Base-by-base conservation (phyloP, 2,113 vertebrate genomes). In the Axis porcinus region DNA sequence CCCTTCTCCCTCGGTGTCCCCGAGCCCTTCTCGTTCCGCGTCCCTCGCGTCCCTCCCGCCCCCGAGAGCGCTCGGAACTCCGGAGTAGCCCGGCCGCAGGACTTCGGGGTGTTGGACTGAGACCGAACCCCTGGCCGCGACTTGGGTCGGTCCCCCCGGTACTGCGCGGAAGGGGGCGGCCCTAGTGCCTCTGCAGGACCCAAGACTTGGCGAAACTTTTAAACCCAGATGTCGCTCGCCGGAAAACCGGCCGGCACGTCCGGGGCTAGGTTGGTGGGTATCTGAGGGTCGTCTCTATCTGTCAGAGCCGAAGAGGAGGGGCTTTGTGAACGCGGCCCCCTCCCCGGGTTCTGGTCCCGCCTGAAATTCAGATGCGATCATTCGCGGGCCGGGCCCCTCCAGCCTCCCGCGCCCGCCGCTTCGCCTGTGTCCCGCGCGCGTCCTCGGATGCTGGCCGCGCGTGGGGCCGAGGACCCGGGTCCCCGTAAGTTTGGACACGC, bases 381-480 rank as follows among this genome's bases (percentile, higher is more conserved):
- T 40, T 8, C 21, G 27, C 15, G 5, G 15, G 14, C 57, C 30
- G 5, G 5, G 55, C 25, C 45, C 30, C 27, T 7, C 54, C 58
- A 33, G 36, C 43, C 87, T 50, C 57, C 14, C 2, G 84, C 90
- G 17, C 45, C 47, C 76, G 4, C 74, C 2, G 52, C 70, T 81
- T 45, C 33, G 98, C 96, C 57, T 74, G 85, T 93, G 96, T 95
- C 60, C 58, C 89, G 97, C 86, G 98, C 94, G 90, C 95, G 92
- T 57, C 64, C 50, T 27, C 6, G 1, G 28, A 43, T 36, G 23
- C 60, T 28, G 97, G 96, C 97, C 50, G 95, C 98, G 98, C 84
- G 0, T 23, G 7, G 89, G 58, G 14, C 74, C 15, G 25, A 3
- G 33, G 12, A 14, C 25, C 57, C 0, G 17, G 47, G 36, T 7